Percentiles rank a stretch among this genome's conserved stretches.
These are phyloP conservation scores for Drosophila borborema DNA, from an alignment of 2,888 invertebrate genomes.

Conservation along the genomic window DNA sequence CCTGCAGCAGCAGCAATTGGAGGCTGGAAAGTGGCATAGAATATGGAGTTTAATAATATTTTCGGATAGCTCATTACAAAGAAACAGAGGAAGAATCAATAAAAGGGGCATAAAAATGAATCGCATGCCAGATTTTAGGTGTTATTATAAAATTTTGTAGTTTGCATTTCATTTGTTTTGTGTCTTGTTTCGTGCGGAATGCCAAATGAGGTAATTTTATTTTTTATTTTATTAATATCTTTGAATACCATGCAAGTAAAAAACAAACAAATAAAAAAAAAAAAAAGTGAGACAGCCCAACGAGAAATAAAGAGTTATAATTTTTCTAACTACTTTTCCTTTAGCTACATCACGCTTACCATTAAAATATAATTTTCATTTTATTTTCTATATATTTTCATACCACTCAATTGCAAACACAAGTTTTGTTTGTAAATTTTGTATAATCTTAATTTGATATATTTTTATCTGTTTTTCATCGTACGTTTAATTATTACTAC, in stretches of 20 bases:
- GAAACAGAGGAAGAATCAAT: neutral
- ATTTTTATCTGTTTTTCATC: slow-evolving; percentile 58
- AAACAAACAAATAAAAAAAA: neutral
- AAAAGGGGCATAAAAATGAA: slow-evolving; percentile 19
- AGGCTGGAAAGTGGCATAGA: slow-evolving; percentile 80
- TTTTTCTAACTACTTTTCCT: slow-evolving; percentile 25
- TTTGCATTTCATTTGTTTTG: slow-evolving; percentile 23
- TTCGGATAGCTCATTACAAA: slow-evolving; percentile 3
- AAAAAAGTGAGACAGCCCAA: slow-evolving; percentile 26
- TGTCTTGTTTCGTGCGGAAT: slow-evolving; percentile 54
- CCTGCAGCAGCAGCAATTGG: slow-evolving; percentile 76
- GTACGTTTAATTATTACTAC: slow-evolving; percentile 42
- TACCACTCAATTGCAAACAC: slow-evolving; percentile 45
- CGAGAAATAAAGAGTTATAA: neutral
- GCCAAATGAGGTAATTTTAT: slow-evolving; percentile 17
- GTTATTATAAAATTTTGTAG: slow-evolving; percentile 32
- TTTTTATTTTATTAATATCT: neutral
- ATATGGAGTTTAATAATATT: slow-evolving; percentile 34
- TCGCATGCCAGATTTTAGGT: slow-evolving; percentile 60
- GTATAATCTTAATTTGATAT: slow-evolving; percentile 43
- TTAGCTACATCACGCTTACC: slow-evolving; percentile 51
- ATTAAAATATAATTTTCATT: slow-evolving; percentile 19
- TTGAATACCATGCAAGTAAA: slow-evolving; percentile 53
- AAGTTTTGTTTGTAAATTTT: slow-evolving; percentile 22
- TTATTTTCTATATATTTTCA: slow-evolving; percentile 5